phyloP scores from a whole-genome alignment of 2,113 vertebrate species.

The Hepsetus odoe region DNA sequence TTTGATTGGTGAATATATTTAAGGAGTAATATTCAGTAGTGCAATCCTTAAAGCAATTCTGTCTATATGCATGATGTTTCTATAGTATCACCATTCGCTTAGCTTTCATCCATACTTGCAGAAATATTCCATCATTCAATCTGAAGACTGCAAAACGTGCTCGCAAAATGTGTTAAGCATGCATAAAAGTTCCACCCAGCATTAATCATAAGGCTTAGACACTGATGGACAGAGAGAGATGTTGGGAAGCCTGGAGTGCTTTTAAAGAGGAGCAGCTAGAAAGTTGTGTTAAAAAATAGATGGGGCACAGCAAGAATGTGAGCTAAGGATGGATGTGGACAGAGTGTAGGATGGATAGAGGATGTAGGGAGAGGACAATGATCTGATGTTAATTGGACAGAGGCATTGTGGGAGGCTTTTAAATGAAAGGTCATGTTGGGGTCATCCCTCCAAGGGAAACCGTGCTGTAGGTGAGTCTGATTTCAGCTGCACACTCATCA shows the following conservation, averaged over 20 bases:
- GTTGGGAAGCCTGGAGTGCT: too few relatives aligned
- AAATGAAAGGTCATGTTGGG: conserved; percentile 23
- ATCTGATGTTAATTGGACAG: conserved; percentile 32
- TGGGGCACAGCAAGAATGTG: too few relatives aligned
- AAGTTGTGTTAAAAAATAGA: neutral
- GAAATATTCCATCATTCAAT: neutral
- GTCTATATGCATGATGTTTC: neutral
- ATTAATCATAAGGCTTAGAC: too few relatives aligned
- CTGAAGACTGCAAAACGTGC: neutral
- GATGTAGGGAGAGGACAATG: conserved; percentile 38
- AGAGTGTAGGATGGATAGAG: neutral
- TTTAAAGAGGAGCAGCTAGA: neutral
- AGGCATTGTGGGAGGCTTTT: conserved; percentile 8
- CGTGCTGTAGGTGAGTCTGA: conserved; percentile 25
- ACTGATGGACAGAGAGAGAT: conserved; percentile 8
- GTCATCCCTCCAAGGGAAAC: conserved; percentile 4
- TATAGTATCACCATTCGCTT: neutral
- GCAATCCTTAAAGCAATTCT: too few relatives aligned
- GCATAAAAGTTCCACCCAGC: neutral
- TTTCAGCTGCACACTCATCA: conserved; percentile 3
- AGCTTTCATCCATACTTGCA: neutral
- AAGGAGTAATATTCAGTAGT: too few relatives aligned
- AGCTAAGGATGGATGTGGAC: too few relatives aligned
- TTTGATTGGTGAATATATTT: too few relatives aligned
- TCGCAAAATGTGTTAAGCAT: too few relatives aligned